phyloP scores from a whole-genome alignment of 2,797 vertebrate genomes.

The Hoplostethus mediterraneus region DNA sequence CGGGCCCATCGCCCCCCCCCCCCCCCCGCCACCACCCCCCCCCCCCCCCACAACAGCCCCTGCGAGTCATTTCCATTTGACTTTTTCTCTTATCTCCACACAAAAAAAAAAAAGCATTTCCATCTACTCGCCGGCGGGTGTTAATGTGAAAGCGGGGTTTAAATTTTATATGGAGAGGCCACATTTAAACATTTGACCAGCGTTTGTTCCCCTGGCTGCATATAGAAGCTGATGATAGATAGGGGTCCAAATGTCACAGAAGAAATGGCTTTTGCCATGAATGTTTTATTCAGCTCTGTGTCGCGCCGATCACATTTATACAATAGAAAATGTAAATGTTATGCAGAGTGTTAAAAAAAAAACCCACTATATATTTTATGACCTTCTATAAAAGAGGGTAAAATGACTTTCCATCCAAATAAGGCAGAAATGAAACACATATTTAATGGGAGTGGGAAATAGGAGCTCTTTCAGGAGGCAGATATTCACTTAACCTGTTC shows the following conservation, averaged over 20 bases:
- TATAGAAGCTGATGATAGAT: slow-evolving; percentile 84
- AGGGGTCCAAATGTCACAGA: slow-evolving; percentile 84
- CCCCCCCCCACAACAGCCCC: slow-evolving; percentile 72
- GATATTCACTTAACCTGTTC: slow-evolving; percentile 80
- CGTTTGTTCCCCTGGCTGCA: slow-evolving; percentile 80
- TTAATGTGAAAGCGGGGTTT: slow-evolving; percentile 81
- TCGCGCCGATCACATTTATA: slow-evolving; percentile 79
- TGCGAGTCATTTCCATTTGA: slow-evolving; percentile 84
- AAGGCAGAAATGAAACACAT: slow-evolving; percentile 77
- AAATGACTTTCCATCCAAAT: slow-evolving; percentile 81
- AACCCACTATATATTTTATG: slow-evolving; percentile 83
- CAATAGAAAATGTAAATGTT: slow-evolving; percentile 86
- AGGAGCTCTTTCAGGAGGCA: slow-evolving; percentile 53
- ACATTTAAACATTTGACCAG: slow-evolving; percentile 85
- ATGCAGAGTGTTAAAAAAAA: slow-evolving; percentile 75
- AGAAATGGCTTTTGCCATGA: slow-evolving; percentile 84
- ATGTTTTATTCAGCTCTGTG: slow-evolving; percentile 83
- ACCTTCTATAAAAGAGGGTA: slow-evolving; percentile 83
- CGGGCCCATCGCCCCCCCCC: slow-evolving; percentile 62
- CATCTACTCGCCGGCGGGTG: slow-evolving; percentile 81
- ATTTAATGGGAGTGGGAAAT: slow-evolving; percentile 74
- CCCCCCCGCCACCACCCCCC: slow-evolving; percentile 47
- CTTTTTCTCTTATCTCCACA: slow-evolving; percentile 84
- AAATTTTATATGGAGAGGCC: slow-evolving; percentile 82
- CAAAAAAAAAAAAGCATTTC: slow-evolving; percentile 77